Evolutionary conservation across 2,113 vertebrate genomes (phyloP).

Genomic region (Phycodurus eques): DNA sequence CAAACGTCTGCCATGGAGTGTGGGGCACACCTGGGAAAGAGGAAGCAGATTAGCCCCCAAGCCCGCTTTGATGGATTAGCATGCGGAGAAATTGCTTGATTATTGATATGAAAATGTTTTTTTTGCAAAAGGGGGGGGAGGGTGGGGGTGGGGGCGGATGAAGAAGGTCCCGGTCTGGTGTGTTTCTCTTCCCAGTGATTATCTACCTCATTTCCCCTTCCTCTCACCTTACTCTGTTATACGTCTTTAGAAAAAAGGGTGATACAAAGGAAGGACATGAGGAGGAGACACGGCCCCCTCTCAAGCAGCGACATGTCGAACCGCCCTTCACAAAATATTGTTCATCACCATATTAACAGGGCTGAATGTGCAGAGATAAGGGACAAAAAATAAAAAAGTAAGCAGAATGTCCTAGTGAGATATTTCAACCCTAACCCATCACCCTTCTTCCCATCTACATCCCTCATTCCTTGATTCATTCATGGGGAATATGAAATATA

Average conservation of each 20-base stretch:
- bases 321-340: slow-evolving; percentile 83
- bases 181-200: slow-evolving; percentile 51
- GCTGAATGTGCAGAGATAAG: slow-evolving; percentile 81
- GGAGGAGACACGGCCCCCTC: slow-evolving; percentile 68
- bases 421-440: slow-evolving; percentile 65
- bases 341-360: slow-evolving; percentile 86
- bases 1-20: slow-evolving; percentile 91
- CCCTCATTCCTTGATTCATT: slow-evolving; percentile 66
- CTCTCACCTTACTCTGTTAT: slow-evolving; percentile 77
- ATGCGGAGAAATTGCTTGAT: slow-evolving; percentile 97
- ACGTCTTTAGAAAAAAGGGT: slow-evolving; percentile 72
- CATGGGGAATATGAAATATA: slow-evolving; percentile 65
- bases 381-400: slow-evolving; percentile 74
- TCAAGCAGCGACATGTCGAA: slow-evolving; percentile 75
- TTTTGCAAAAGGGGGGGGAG: slow-evolving; percentile 48
- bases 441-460: slow-evolving; percentile 22
- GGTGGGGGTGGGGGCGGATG: slow-evolving; percentile 54
- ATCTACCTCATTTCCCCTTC: slow-evolving; percentile 74
- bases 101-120: slow-evolving; percentile 99
- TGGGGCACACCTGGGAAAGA: slow-evolving; percentile 89
- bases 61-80: slow-evolving; percentile 98
- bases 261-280: slow-evolving; percentile 79
- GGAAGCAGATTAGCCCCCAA: slow-evolving; percentile 90
- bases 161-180: slow-evolving; percentile 55
- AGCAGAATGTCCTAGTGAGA: slow-evolving; percentile 73